phyloP scores from a whole-genome alignment of 1,140 invertebrate species.

The Nebria ingens region DNA sequence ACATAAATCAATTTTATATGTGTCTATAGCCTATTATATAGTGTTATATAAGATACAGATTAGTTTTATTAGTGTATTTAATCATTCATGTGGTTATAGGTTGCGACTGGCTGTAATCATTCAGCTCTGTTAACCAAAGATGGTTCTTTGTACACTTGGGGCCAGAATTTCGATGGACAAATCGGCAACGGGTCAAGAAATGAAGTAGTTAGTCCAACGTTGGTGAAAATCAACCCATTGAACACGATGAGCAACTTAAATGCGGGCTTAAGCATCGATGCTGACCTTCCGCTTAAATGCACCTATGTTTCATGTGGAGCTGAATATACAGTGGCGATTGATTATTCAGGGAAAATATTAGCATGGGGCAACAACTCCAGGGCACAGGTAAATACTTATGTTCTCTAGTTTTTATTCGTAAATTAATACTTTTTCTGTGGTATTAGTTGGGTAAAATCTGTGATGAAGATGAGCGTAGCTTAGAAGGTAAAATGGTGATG shows the following conservation, averaged over 20 bases:
- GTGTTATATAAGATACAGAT: too few relatives aligned
- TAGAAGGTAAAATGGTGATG: conserved; percentile 37
- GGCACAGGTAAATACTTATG: conserved; percentile 38
- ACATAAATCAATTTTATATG: too few relatives aligned
- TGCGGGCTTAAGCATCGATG: conserved; percentile 14
- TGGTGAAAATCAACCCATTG: conserved; percentile 20
- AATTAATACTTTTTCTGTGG: conserved; percentile 19
- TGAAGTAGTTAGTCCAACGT: conserved; percentile 36
- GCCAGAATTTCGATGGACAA: conserved; percentile 59
- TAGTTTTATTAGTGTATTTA: conserved; percentile 4
- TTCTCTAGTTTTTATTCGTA: conserved; percentile 12
- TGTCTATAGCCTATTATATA: too few relatives aligned
- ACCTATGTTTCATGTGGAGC: conserved; percentile 51
- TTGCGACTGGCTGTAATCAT: conserved; percentile 58
- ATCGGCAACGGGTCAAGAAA: conserved; percentile 50
- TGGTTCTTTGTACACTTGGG: conserved; percentile 58
- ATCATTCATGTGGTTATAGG: conserved; percentile 33
- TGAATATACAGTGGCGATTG: conserved; percentile 59
- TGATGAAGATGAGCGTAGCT: conserved; percentile 29
- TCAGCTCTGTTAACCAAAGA: conserved; percentile 51
- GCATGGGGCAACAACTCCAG: conserved; percentile 54
- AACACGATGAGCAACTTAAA: conserved; percentile 17
- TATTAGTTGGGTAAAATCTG: conserved; percentile 33
- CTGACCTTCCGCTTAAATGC: conserved; percentile 27
- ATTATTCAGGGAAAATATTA: conserved; percentile 43